A percentile compares a stretch with the other conserved stretches of the same genome.
Evolutionary conservation across 2,113 vertebrate genomes (phyloP).

Genomic region (Hippocampus comes): DNA sequence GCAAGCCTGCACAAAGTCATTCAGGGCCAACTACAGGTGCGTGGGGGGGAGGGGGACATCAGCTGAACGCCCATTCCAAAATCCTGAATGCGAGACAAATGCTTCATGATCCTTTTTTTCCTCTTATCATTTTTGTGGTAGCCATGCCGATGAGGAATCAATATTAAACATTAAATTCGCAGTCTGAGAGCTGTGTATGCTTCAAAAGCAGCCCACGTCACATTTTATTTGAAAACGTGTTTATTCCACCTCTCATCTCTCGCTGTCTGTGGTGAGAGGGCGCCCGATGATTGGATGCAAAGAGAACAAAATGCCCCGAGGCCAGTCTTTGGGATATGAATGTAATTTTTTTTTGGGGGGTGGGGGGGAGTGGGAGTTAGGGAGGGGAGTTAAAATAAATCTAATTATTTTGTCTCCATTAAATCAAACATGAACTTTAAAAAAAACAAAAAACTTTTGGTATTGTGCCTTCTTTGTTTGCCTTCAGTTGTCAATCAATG

Average conservation of each 20-base stretch:
- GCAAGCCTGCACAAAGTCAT: constrained; percentile 4
- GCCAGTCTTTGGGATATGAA: constrained; percentile 21
- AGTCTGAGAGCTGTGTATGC: constrained; percentile 50
- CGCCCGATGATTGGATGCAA: constrained; percentile 44
- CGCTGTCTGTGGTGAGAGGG: constrained; percentile 32
- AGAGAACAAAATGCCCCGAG: constrained; percentile 47
- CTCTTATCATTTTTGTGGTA: constrained; percentile 28
- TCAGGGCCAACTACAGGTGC: constrained; percentile 15
- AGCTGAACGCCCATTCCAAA: neutral
- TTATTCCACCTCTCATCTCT: constrained; percentile 63
- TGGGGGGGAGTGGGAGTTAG: no score
- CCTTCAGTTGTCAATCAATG: neutral
- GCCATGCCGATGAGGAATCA: constrained; percentile 47
- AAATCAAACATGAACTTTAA: neutral
- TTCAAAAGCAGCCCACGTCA: constrained; percentile 59
- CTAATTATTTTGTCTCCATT: neutral
- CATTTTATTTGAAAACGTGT: constrained; percentile 64
- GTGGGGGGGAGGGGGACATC: no score
- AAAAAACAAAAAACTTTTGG: no score
- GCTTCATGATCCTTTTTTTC: neutral
- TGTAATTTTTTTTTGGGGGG: constrained; percentile 14
- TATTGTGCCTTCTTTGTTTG: neutral
- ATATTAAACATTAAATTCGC: constrained; percentile 64
- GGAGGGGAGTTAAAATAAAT: constrained; percentile 7
- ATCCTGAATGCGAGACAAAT: constrained; percentile 30